phyloP scores from a whole-genome alignment of 2,797 vertebrate genomes.

The Okamejei kenojei region DNA sequence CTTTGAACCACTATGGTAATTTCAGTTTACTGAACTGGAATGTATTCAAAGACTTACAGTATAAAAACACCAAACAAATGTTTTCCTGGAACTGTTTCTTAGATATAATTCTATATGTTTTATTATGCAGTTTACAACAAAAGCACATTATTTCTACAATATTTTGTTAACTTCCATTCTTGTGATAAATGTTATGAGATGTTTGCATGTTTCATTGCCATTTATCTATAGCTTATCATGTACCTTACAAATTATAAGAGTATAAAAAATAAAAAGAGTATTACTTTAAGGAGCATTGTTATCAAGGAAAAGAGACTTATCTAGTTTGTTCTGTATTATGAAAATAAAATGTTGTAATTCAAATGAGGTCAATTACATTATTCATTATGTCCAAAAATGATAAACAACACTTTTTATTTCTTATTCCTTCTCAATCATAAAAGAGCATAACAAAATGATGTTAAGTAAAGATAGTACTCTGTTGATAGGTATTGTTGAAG shows the following conservation, averaged over 20 bases:
- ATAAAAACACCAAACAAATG: background rate
- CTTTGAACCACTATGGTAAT: background rate
- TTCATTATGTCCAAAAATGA: slow-evolving; percentile 3
- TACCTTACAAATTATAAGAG: background rate
- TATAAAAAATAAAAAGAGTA: too few relatives aligned
- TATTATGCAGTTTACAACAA: background rate
- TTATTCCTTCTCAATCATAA: background rate
- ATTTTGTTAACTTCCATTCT: background rate
- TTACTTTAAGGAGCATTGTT: background rate
- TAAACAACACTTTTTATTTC: background rate
- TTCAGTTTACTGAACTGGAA: background rate
- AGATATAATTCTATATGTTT: background rate
- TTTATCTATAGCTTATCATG: background rate
- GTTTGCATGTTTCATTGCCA: background rate
- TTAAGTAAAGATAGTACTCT: background rate
- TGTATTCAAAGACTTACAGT: slow-evolving; percentile 1
- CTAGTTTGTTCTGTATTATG: background rate
- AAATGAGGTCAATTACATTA: background rate
- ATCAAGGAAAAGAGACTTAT: background rate
- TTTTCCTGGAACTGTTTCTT: background rate
- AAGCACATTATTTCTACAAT: background rate
- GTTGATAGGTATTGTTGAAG: background rate
- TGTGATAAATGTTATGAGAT: background rate
- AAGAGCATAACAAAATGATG: background rate
- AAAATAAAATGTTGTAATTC: background rate